Base-by-base conservation (phyloP, 2,797 vertebrate genomes). In the Pempheris klunzingeri region DNA sequence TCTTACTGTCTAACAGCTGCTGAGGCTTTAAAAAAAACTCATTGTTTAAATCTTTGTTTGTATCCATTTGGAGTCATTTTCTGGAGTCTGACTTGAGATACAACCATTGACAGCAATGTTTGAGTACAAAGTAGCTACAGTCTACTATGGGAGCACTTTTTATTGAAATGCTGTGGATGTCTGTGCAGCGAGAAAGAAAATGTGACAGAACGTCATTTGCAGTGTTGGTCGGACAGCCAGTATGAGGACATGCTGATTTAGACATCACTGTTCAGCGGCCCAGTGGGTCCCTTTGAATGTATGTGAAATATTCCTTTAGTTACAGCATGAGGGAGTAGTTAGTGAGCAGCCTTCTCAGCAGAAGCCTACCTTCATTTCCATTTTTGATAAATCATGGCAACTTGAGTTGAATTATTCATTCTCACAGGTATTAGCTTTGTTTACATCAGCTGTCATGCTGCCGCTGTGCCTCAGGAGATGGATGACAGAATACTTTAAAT, bases 381-480 rank as follows among this genome's bases (percentile, higher is more conserved):
- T 70, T 30, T 59, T 30, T 64, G 50, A 77, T 62, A 39, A 66
- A 44, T 75, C 41, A 8, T 24, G 39, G 36, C 53, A 36, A 17
- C 44, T 55, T 0, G 18, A 41, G 34, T 7, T 74, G 77, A 87
- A 73, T 70, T 36, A 73, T 68, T 77, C 47, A 80, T 73, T 55
- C 26, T 28, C 20, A 1, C 18, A 53, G 63, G 50, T 10, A 36
- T 63, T 67, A 46, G 24, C n/a, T 62, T 36, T 79, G 59, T 69
- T 81, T 75, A 64, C 49, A 14, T 63, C 41, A 12, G 28, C 62
- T 36, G 70, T 60, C 53, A 32, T 2, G 49, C 64, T 59, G 61
- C 64, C 43, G 62, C 67, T 20, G 52, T 4, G 47, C 55, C 50
- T 67, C 60, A 14, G 39, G 4, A 4, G 59, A 32, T 14, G 14